Evolutionary conservation across 2,888 invertebrate genomes (phyloP).

Genomic region (Apamea monoglypha): DNA sequence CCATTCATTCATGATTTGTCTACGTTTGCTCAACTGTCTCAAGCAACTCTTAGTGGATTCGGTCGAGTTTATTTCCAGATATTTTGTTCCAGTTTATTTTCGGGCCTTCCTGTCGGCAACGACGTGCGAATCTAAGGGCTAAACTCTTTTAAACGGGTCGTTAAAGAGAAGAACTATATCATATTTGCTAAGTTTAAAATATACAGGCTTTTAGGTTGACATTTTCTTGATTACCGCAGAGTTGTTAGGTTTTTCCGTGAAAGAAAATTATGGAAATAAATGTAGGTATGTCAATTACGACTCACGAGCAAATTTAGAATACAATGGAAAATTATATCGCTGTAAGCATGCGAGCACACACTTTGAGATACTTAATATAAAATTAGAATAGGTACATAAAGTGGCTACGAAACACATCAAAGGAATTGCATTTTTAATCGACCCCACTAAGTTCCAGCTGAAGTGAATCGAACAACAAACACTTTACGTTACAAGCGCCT

Average conservation of each 20-base stretch:
- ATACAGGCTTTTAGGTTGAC: not conserved
- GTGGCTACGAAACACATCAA: conserved; percentile 34
- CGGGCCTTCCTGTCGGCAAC: conserved; percentile 86
- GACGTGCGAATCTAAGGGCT: conserved; percentile 89
- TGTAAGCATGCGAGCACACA: not conserved
- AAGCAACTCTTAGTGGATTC: conserved; percentile 75
- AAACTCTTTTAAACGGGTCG: conserved; percentile 58
- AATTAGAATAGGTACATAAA: conserved; percentile 22
- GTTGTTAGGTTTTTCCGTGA: not conserved
- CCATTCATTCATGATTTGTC: conserved; percentile 55
- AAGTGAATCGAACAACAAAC: conserved; percentile 56
- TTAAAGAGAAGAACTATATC: not conserved
- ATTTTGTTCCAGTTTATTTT: conserved; percentile 88
- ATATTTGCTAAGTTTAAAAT: not conserved
- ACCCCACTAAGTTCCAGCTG: conserved; percentile 17
- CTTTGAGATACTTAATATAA: not conserved
- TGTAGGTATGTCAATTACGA: conserved; percentile 12
- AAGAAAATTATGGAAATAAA: not conserved
- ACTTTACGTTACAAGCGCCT: conserved; percentile 44
- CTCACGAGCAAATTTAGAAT: conserved; percentile 24
- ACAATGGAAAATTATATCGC: conserved; percentile 14
- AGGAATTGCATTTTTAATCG: conserved; percentile 42
- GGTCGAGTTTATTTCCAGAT: conserved; percentile 86
- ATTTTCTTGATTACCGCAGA: not conserved
- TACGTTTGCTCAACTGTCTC: conserved; percentile 54